These are phyloP conservation scores for Lytechinus variegatus DNA, from an alignment of 35 echinoderm and acorn worm species.

Conservation along the genomic window DNA sequence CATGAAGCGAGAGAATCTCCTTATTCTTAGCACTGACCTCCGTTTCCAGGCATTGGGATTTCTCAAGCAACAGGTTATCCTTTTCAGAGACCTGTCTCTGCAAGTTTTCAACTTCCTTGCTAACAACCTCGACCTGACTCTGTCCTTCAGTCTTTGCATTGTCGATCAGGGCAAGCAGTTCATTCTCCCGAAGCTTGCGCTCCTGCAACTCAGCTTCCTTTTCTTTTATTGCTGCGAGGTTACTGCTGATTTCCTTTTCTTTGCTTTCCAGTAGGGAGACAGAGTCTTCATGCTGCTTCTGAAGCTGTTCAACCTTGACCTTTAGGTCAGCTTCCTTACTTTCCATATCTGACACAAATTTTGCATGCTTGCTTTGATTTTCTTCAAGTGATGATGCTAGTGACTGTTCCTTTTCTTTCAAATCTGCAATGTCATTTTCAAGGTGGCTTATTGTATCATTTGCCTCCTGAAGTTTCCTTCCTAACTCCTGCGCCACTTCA, in stretches of 20 bases:
- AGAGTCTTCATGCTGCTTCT: not conserved
- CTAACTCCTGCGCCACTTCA: conserved; percentile 65
- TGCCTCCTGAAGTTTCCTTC: conserved; percentile 64
- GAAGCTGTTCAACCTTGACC: conserved; percentile 12
- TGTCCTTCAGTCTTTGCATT: conserved; percentile 27
- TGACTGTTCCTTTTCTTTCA: conserved; percentile 58
- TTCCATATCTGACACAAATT: conserved; percentile 16
- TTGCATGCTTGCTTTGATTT: conserved; percentile 28
- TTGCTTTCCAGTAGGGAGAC: conserved; percentile 5
- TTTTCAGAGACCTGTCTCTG: conserved; percentile 48
- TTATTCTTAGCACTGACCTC: conserved; percentile 90
- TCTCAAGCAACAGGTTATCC: conserved; percentile 44
- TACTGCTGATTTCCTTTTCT: conserved; percentile 51
- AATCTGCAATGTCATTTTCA: conserved; percentile 65
- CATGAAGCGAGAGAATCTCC: conserved; percentile 75
- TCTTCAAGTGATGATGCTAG: conserved; percentile 26
- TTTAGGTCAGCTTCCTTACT: conserved; percentile 20
- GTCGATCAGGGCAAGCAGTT: conserved; percentile 32
- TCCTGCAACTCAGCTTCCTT: conserved; percentile 54
- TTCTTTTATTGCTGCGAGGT: conserved; percentile 30
- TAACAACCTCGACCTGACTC: conserved; percentile 28
- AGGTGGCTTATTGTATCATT: conserved; percentile 52
- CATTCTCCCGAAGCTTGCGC: conserved; percentile 50
- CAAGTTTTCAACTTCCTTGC: conserved; percentile 49
- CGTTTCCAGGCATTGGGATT: conserved; percentile 65